Conservation (phyloP, 2,888 invertebrate species). For the Nomada lathburiana region DNA sequence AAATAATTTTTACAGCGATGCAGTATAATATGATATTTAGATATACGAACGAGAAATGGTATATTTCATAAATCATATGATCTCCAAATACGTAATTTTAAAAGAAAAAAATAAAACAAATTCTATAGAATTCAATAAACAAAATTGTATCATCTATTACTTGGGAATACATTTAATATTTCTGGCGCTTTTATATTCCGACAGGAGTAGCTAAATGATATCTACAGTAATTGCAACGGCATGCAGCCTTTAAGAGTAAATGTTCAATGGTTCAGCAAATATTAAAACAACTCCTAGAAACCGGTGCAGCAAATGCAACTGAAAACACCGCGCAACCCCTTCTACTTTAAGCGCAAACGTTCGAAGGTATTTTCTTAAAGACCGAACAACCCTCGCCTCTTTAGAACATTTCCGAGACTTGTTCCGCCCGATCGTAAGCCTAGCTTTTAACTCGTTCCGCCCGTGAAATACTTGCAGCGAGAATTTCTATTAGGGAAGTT, state of each 20-base stretch:
- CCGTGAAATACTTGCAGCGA: constrained; percentile 43
- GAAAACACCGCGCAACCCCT: neutral
- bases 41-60: too few species aligned
- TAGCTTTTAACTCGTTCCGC: constrained; percentile 25
- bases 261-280: neutral
- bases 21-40: too few species aligned
- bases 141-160: too few species aligned
- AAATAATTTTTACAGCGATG: too few species aligned
- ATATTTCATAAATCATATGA: too few species aligned
- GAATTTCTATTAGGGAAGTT: constrained; percentile 53
- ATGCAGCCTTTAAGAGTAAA: neutral
- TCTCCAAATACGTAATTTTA: too few species aligned
- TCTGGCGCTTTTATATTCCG: too few species aligned
- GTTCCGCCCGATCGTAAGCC: constrained; percentile 21
- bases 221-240: neutral
- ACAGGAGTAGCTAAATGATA: too few species aligned
- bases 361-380: constrained; percentile 32
- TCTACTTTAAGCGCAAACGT: constrained; percentile 21
- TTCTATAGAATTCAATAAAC: too few species aligned
- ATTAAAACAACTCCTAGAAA: neutral
- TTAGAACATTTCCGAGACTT: constrained; percentile 3
- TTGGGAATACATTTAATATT: too few species aligned
- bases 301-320: neutral
- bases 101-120: too few species aligned
- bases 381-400: neutral